Evolutionary conservation across 2,888 invertebrate species (phyloP).

Genomic region (Pteria penguin): DNA sequence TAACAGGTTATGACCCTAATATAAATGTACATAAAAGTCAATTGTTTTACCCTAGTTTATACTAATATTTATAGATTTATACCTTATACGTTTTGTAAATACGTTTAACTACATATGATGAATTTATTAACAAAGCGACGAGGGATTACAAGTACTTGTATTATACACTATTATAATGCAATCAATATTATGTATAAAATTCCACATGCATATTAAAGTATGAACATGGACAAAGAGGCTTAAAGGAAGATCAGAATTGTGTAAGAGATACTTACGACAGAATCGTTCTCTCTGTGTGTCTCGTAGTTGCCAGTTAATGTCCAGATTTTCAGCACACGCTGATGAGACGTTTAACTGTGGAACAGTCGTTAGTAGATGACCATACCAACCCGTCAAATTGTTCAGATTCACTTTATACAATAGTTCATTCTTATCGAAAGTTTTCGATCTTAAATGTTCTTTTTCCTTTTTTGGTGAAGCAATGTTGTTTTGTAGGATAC

Average conservation of each 20-base stretch:
- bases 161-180: too few relatives aligned
- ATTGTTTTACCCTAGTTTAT: too few relatives aligned
- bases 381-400: background rate
- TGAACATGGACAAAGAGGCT: background rate
- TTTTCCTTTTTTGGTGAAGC: background rate
- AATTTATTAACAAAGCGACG: too few relatives aligned
- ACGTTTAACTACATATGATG: too few relatives aligned
- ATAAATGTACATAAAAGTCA: too few relatives aligned
- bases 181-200: too few relatives aligned
- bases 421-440: background rate
- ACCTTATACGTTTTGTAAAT: too few relatives aligned
- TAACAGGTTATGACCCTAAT: too few relatives aligned
- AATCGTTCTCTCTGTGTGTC: conserved; percentile 52
- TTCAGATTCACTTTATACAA: background rate
- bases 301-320: conserved; percentile 28
- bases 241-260: too few relatives aligned
- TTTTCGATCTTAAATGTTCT: background rate
- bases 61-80: too few relatives aligned
- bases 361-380: background rate
- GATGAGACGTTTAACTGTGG: background rate
- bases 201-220: background rate
- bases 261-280: conserved; percentile 50
- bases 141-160: too few relatives aligned
- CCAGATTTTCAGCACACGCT: background rate
- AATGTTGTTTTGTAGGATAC: background rate